phyloP scores from a whole-genome alignment of 2,113 vertebrate genomes.

The Cathartes aura region DNA sequence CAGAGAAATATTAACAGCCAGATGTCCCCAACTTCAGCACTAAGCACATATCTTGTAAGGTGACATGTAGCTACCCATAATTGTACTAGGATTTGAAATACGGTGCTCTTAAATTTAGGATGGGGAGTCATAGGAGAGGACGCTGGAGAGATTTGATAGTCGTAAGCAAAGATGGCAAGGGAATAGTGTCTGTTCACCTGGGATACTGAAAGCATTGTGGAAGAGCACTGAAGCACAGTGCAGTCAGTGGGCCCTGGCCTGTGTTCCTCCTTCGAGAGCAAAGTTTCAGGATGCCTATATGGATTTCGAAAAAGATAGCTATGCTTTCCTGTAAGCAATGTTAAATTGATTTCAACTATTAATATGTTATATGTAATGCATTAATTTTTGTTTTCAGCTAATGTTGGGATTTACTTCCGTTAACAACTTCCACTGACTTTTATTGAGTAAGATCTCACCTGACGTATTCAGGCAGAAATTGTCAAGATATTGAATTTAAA shows the following conservation, averaged over 20 bases:
- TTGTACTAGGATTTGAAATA: background rate
- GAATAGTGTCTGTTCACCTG: background rate
- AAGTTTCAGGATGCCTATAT: background rate
- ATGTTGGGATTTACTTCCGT: background rate
- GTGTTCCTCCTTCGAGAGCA: background rate
- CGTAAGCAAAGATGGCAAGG: background rate
- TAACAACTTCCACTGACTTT: background rate
- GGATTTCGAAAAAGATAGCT: background rate
- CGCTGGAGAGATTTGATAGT: background rate
- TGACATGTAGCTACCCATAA: background rate
- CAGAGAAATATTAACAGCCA: constrained; percentile 34
- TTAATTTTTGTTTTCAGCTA: background rate
- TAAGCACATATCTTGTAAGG: background rate
- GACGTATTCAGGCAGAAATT: background rate
- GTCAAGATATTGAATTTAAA: background rate
- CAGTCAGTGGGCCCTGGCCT: accelerated
- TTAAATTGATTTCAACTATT: background rate
- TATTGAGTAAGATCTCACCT: background rate
- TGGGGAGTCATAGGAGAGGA: background rate
- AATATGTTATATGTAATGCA: background rate
- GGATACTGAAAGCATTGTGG: background rate
- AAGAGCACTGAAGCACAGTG: background rate
- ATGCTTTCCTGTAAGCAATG: background rate
- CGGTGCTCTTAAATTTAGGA: background rate
- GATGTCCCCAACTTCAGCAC: background rate